Conservation (phyloP, 2,888 invertebrate genomes). For the Tachina fera region DNA sequence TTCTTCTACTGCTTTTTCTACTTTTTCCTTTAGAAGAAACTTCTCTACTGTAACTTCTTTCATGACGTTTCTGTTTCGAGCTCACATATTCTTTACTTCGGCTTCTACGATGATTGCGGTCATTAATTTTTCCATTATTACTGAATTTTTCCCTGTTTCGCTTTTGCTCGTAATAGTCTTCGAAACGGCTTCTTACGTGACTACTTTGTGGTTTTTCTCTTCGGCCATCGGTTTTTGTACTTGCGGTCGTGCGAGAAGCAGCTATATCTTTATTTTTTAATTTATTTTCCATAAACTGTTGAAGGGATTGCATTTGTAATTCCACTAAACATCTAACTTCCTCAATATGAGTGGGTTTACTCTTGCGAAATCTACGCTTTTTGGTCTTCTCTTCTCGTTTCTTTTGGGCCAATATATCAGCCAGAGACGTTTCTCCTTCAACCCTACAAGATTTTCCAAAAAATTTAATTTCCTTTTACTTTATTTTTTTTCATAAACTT, state of each 20-base stretch:
- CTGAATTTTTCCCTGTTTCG: neutral
- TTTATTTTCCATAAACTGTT: constrained; percentile 73
- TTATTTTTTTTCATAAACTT: constrained; percentile 56
- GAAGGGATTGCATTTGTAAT: constrained; percentile 81
- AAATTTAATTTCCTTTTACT: neutral
- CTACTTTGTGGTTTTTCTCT: neutral
- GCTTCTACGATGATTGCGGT: neutral
- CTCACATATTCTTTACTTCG: neutral
- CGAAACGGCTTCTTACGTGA: neutral
- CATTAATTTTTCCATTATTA: neutral
- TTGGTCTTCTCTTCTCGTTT: constrained; percentile 77
- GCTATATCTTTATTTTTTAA: neutral
- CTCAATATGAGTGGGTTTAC: constrained; percentile 80
- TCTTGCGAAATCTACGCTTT: constrained; percentile 78
- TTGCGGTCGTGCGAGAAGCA: neutral
- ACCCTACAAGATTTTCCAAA: constrained; percentile 56
- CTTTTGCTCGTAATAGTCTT: neutral
- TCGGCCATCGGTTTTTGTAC: neutral
- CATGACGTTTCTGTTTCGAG: neutral
- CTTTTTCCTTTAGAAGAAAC: neutral
- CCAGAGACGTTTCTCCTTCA: constrained; percentile 76
- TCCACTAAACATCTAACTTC: constrained; percentile 79
- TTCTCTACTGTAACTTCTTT: constrained; percentile 20
- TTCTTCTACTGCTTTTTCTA: neutral
- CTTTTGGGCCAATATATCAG: constrained; percentile 78